A percentile compares a stretch with the other conserved stretches of the same genome.
These are phyloP conservation scores for Catharus fuscescens DNA, from an alignment of 2,113 vertebrate genomes.

Conservation along the genomic window DNA sequence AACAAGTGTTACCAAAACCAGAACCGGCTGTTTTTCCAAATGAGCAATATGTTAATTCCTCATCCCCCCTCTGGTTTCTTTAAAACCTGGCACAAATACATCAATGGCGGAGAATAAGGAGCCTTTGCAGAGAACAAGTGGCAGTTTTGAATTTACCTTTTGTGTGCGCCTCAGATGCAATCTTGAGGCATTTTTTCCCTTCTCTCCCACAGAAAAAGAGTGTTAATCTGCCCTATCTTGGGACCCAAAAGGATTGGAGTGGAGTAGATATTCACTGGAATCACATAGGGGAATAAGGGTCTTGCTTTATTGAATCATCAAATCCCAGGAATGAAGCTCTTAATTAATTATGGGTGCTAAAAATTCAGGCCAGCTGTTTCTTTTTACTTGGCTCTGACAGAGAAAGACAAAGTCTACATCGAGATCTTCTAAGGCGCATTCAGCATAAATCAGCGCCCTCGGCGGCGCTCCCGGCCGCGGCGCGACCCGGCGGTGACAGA, in stretches of 20 bases:
- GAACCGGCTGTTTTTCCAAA: slow-evolving; percentile 70
- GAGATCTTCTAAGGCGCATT: slow-evolving; percentile 58
- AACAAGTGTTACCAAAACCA: slow-evolving; percentile 76
- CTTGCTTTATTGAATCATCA: slow-evolving; percentile 84
- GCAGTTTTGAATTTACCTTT: slow-evolving; percentile 69
- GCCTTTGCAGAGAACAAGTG: slow-evolving; percentile 61
- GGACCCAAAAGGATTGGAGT: slow-evolving; percentile 71
- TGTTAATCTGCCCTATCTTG: slow-evolving; percentile 68
- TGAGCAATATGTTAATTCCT: slow-evolving; percentile 74
- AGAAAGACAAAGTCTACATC: slow-evolving; percentile 68
- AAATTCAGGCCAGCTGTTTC: slow-evolving; percentile 85
- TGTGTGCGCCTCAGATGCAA: slow-evolving; percentile 60
- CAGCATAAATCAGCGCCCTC: slow-evolving; percentile 63
- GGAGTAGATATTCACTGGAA: slow-evolving; percentile 72
- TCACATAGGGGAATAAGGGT: slow-evolving; percentile 75
- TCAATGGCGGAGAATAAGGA: slow-evolving; percentile 51
- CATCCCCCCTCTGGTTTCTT: slow-evolving; percentile 62
- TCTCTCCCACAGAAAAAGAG: slow-evolving; percentile 63
- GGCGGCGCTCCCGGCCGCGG: slow-evolving; percentile 51
- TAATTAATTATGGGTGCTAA: slow-evolving; percentile 87
- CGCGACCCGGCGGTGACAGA: slow-evolving; percentile 68
- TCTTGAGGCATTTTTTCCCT: slow-evolving; percentile 70
- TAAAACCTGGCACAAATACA: slow-evolving; percentile 68
- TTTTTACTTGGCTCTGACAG: slow-evolving; percentile 65
- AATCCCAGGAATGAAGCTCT: slow-evolving; percentile 80